Base-by-base conservation (phyloP, 2,797 vertebrate genomes). In the Catamblyrhynchus diadema region DNA sequence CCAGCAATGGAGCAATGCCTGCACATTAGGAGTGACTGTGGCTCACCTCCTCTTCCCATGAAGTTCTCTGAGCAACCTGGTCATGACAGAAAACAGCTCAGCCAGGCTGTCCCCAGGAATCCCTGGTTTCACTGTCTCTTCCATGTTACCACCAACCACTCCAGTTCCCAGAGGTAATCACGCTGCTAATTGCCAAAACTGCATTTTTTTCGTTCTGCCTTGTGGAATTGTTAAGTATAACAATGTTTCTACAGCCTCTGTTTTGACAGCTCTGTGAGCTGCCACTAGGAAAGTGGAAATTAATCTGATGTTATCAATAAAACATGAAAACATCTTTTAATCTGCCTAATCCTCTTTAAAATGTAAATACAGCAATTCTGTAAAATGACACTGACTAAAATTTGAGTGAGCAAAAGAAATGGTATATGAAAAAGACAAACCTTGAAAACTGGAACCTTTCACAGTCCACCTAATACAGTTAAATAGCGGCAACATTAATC, bases 401-500 rank as follows among this genome's bases (percentile, higher is more conserved):
- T 72, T 88, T 17, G 45, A 94, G 82, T 48, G 33, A 84, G 87
- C 24, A 94, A 84, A 87, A 91, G 77, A 96, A 96, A 94, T 16
- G 19, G 66, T 75, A 39, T 51, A 83, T 80, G 77, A 96, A 86
- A 90, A 37, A 81, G 75, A 81, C 35, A 70, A 8, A 80, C 81
- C 82, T 85, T 88, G 83, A 97, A 90, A 94, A 96, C 85, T 69
- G 51, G 61, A 94, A 82, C 90, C 71, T 94, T 97, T 95, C 69
- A 83, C 77, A 67, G 59, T 79, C 90, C 70, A 88, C 67, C 86
- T 90, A 70, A 88, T 60, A 91, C 33, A 95, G 97, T 67, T 80
- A 78, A 95, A 88, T 30, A 87, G 57, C 9, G 35, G 75, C 71
- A 87, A 95, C 12, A 28, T 10, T 6, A 91, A 88, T 64, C 92